Evolutionary conservation across 2,888 invertebrate genomes (phyloP).

Genomic region (Troglohyphantes excavatus): DNA sequence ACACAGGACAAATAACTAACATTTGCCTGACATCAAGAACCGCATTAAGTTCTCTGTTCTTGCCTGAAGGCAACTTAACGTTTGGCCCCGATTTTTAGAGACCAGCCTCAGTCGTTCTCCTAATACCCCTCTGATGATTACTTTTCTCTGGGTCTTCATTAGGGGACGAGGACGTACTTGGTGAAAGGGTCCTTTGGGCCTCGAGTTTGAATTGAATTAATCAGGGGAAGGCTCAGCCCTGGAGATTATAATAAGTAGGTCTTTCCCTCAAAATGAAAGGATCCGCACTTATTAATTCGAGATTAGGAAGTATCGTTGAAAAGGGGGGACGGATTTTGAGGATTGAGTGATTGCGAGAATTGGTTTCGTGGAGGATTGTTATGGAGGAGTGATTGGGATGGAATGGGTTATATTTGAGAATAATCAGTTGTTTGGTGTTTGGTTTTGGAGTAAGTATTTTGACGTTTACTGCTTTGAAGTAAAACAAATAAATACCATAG

Average conservation of each 20-base stretch:
- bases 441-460: too few species aligned
- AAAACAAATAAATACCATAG: too few species aligned
- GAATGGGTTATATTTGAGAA: too few species aligned
- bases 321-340: neutral
- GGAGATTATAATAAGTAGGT: neutral
- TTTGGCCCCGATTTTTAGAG: neutral
- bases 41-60: neutral
- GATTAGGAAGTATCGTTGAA: conserved; percentile 1
- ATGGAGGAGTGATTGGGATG: too few species aligned
- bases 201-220: conserved; percentile 2
- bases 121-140: neutral
- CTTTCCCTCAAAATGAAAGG: neutral
- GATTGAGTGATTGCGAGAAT: neutral
- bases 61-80: neutral
- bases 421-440: too few species aligned
- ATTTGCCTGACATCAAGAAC: neutral
- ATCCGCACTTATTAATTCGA: neutral
- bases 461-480: too few species aligned
- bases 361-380: too few species aligned
- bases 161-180: neutral
- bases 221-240: neutral
- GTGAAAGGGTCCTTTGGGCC: neutral
- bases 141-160: neutral
- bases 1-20: neutral
- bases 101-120: neutral